Conservation (phyloP, 2,113 vertebrate genomes). For the Nibea coibor region DNA sequence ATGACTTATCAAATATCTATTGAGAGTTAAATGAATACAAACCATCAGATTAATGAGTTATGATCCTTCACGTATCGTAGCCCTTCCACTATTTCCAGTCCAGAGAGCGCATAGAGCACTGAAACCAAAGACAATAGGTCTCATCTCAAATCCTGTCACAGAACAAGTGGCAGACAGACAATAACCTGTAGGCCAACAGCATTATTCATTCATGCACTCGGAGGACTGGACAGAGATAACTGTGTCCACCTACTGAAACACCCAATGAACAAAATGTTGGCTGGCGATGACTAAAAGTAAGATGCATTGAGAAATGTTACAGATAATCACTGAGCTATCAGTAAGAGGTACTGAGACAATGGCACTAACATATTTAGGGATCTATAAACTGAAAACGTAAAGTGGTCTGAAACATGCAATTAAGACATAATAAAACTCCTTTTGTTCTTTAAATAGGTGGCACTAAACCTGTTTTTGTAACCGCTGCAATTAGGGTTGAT, state of each 20-base stretch:
- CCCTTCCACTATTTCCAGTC: not conserved
- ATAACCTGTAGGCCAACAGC: constrained; percentile 13
- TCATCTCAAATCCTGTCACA: constrained; percentile 13
- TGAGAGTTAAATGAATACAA: not conserved
- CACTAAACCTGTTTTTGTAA: constrained; percentile 70
- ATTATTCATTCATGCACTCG: constrained; percentile 39
- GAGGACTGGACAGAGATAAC: constrained; percentile 28
- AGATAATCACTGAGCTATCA: not conserved
- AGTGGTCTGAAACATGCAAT: constrained; percentile 29
- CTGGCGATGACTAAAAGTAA: not conserved
- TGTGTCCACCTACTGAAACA: not conserved
- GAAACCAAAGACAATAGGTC: constrained; percentile 21
- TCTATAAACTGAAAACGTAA: constrained; percentile 41
- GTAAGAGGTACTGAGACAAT: constrained; percentile 11
- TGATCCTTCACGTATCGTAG: constrained; percentile 9
- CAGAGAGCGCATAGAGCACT: not conserved
- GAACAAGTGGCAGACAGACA: constrained; percentile 26
- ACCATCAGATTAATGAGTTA: constrained; percentile 10
- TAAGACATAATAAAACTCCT: constrained; percentile 51
- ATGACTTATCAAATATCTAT: constrained; percentile 28
- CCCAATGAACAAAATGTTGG: constrained; percentile 14
- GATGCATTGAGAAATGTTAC: not conserved
- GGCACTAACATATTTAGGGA: constrained; percentile 30
- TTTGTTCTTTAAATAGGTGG: constrained; percentile 63
- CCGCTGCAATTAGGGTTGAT: constrained; percentile 50